These are phyloP conservation scores for Oncorhynchus gorbuscha DNA, from an alignment of 2,113 vertebrate species.

Conservation along the genomic window DNA sequence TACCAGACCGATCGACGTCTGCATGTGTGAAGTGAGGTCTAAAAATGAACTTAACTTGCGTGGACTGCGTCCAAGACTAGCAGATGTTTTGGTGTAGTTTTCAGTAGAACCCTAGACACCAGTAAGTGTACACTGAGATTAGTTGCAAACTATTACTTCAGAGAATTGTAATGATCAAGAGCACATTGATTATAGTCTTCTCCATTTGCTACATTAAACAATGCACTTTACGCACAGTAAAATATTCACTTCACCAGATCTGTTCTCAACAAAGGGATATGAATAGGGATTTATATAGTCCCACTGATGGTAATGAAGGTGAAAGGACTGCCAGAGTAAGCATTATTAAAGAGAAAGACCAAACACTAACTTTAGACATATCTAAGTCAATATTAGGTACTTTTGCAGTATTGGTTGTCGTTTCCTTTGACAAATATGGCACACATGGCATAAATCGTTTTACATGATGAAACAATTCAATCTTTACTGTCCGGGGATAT, in stretches of 20 bases:
- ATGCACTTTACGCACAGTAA: not conserved
- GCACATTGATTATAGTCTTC: not conserved
- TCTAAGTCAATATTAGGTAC: too few species aligned
- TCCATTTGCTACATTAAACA: not conserved
- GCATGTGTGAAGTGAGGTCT: conserved; percentile 3
- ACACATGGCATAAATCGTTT: too few species aligned
- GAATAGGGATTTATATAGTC: not conserved
- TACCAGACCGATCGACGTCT: conserved; percentile 37
- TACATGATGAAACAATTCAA: too few species aligned
- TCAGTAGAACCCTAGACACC: not conserved
- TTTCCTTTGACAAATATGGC: not conserved
- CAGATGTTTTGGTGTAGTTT: not conserved
- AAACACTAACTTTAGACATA: not conserved
- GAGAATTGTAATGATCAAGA: not conserved
- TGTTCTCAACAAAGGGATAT: not conserved
- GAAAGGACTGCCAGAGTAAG: too few species aligned
- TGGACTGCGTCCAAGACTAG: not conserved
- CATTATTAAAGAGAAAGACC: not conserved
- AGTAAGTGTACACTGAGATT: not conserved
- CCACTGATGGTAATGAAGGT: not conserved
- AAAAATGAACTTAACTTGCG: conserved; percentile 41
- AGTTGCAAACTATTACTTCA: too few species aligned
- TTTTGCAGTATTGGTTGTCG: not conserved
- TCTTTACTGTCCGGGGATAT: too few species aligned
- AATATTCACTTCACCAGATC: not conserved